phyloP scores from a whole-genome alignment of 2,888 invertebrate species.

The Ellobium chinense region DNA sequence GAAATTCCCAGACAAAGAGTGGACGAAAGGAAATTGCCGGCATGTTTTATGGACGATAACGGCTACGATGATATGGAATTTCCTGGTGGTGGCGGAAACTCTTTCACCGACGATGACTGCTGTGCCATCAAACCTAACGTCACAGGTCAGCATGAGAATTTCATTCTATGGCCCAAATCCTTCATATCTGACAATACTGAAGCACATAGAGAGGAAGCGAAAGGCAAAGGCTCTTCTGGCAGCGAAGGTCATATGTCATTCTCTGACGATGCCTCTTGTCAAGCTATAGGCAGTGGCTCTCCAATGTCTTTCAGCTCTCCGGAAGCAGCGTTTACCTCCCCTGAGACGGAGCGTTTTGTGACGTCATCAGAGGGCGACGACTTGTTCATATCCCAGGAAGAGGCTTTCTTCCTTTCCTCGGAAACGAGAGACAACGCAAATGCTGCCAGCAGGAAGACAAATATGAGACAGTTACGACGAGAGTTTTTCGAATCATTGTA shows the following conservation, averaged over 20 bases:
- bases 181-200: background rate
- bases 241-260: background rate
- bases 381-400: background rate
- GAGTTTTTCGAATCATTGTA: constrained; percentile 24
- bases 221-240: background rate
- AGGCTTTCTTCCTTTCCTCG: constrained; percentile 2
- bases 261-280: constrained; percentile 12
- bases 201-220: background rate
- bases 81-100: background rate
- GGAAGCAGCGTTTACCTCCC: background rate
- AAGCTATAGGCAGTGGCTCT: constrained; percentile 8
- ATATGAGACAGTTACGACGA: background rate
- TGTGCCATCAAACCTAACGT: background rate
- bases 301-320: constrained; percentile 38
- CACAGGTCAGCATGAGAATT: background rate
- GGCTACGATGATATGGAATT: constrained; percentile 1
- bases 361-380: constrained; percentile 33
- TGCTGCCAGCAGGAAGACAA: background rate
- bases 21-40: background rate
- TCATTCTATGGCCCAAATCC: constrained; percentile 10
- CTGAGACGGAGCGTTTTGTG: constrained; percentile 9
- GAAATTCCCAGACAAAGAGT: background rate
- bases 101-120: constrained; percentile 19
- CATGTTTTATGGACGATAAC: background rate
- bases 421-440: background rate